Evolutionary conservation across 2,888 invertebrate species (phyloP), one percentile per base, ranked within the genome.

Genomic region (Diabrotica balteata): DNA sequence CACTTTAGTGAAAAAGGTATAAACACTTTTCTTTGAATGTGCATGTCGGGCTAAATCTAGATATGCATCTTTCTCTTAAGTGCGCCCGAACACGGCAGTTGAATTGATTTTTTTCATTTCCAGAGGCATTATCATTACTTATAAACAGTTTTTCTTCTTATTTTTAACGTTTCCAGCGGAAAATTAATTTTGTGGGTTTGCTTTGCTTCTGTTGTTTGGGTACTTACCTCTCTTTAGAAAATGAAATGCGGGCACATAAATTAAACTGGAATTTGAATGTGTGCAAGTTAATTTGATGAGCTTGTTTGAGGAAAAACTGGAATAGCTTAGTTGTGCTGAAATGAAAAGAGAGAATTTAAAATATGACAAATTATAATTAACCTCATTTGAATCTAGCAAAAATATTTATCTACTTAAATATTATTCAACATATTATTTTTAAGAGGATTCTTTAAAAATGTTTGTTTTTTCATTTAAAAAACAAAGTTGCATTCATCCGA

Each of bases 51-150:
- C 47, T 65, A 53, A 54, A 64, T 70, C 67, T 61, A 67, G 61
- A 70, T 70, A 67, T 65, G 65, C 64, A 69, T 69, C 59, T 67
- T 59, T 54, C 60, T 67, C 59, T 59, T 68, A 71, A 71, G 64
- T 71, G 66, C 63, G 45, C 61, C 57, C 45, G 45, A 59, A 59
- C 68, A 70, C 72, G 70, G 59, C 47, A 65, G 44, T 59, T 42
- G 58, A 62, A 70, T 65, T 67, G 67, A 70, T 67, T 70, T 67
- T 59, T 58, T 65, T 46, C 59, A 17, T 63, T 63, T 43, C 11
- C 42, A 55, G 8, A 8, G 52, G 11, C 57, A 44, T 44, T 57
- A 63, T 57, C 50, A 55, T 57, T 57, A 63, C 43, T 63, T 50
- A 57, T 63, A 57, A 53, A 22, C 45, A 11, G 45, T 5, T 49